Evolutionary conservation across 2,888 invertebrate species (phyloP).

Genomic region (Drosophila acutilabella): DNA sequence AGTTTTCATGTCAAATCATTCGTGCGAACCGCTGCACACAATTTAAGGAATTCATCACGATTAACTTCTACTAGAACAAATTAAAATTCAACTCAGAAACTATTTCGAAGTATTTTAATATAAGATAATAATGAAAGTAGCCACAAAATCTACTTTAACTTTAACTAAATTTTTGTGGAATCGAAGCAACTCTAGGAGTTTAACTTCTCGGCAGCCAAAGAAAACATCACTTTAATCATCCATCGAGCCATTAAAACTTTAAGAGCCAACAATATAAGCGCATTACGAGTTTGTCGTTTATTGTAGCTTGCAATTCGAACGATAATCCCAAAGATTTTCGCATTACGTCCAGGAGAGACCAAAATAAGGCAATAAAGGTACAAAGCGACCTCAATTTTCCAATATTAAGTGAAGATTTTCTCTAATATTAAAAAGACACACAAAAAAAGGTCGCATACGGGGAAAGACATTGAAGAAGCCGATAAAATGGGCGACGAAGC

Average conservation of each 20-base stretch:
- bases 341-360: slow-evolving; percentile 39
- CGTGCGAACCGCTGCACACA: slow-evolving; percentile 29
- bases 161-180: neutral
- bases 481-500: slow-evolving; percentile 33
- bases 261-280: slow-evolving; percentile 26
- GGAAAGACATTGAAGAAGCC: slow-evolving; percentile 17
- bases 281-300: slow-evolving; percentile 46
- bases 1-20: slow-evolving; percentile 36
- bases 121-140: neutral
- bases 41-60: neutral
- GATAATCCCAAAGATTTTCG: slow-evolving; percentile 59
- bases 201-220: slow-evolving; percentile 1
- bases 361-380: slow-evolving; percentile 53
- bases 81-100: neutral
- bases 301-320: slow-evolving; percentile 41
- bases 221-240: slow-evolving; percentile 20
- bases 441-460: slow-evolving; percentile 57
- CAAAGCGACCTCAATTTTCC: slow-evolving; percentile 58
- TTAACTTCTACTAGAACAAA: neutral
- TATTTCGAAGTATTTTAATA: neutral
- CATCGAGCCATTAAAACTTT: slow-evolving; percentile 30
- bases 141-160: neutral
- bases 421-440: slow-evolving; percentile 38
- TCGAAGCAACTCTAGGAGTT: neutral
- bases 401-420: slow-evolving; percentile 53